A percentile compares a stretch with the other conserved stretches of the same genome.
Conservation (phyloP, 2,797 vertebrate genomes). For the Glyptemys insculpta region DNA sequence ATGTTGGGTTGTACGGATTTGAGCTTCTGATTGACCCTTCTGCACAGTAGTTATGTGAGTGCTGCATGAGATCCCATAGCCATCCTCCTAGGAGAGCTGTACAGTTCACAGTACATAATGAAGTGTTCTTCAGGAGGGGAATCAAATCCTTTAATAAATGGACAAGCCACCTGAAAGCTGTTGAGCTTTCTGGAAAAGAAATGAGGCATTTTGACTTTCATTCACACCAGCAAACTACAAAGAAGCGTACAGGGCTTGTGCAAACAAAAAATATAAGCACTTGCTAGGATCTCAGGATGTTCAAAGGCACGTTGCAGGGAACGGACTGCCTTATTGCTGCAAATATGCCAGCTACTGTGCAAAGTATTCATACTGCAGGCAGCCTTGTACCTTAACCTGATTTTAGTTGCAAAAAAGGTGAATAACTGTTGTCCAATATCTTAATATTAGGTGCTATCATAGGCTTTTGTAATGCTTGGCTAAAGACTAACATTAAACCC, state of each 20-base stretch:
- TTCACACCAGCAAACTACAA: fast-evolving
- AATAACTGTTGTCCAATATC: neutral
- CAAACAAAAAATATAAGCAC: neutral
- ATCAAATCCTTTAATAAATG: neutral
- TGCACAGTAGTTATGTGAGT: neutral
- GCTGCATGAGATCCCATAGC: neutral
- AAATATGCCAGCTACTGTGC: neutral
- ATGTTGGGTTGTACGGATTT: neutral
- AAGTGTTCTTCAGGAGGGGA: neutral
- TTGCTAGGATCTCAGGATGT: neutral
- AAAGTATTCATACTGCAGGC: neutral
- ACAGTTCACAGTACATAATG: neutral
- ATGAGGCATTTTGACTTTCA: fast-evolving
- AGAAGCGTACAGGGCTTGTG: neutral
- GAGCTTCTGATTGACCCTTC: neutral
- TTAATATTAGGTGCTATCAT: neutral
- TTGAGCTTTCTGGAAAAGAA: fast-evolving
- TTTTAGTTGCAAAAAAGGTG: neutral
- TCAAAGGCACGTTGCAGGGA: fast-evolving
- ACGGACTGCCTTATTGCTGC: neutral
- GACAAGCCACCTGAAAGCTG: neutral
- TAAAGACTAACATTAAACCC: neutral
- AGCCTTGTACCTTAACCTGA: neutral
- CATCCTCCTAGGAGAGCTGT: neutral
- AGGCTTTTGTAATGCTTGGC: neutral